Percentiles rank a stretch among this genome's conserved stretches.
Conservation (phyloP, 2,888 invertebrate genomes). For the Eurytoma californica region DNA sequence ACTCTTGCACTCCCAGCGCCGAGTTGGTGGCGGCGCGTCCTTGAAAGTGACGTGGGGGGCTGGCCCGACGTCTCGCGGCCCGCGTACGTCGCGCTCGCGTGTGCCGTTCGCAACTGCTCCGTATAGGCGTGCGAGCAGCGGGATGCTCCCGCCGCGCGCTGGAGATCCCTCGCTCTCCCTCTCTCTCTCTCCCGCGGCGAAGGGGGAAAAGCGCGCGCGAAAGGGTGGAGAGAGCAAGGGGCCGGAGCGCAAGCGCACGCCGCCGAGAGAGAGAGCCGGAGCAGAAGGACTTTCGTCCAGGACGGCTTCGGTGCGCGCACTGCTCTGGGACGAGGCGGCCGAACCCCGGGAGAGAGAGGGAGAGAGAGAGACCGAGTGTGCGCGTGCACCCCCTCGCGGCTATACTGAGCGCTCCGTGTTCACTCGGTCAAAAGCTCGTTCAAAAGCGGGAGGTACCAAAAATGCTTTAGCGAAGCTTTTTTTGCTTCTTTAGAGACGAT, state of each 20-base stretch:
- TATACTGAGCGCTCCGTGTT: no score
- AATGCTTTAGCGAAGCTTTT: no score
- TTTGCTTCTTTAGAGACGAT: no score
- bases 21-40: not conserved
- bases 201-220: conserved; percentile 23
- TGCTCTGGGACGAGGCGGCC: not conserved
- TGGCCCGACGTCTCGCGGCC: no score
- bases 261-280: not conserved
- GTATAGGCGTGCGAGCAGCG: not conserved
- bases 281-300: conserved; percentile 21
- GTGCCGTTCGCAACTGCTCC: conserved; percentile 3
- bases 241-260: conserved; percentile 23
- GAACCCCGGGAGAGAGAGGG: not conserved
- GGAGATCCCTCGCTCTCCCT: not conserved
- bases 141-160: not conserved
- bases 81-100: not conserved
- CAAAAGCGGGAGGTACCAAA: no score
- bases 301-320: conserved; percentile 16
- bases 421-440: no score
- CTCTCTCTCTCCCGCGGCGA: not conserved
- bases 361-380: not conserved
- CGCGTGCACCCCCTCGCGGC: not conserved
- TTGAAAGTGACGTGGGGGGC: not conserved
- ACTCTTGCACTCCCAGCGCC: not conserved
- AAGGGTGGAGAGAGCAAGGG: conserved; percentile 1